Percentiles rank a stretch among this genome's conserved stretches.
These are phyloP conservation scores for Sardina pilchardus DNA, from an alignment of 2,113 vertebrate species.

Conservation along the genomic window DNA sequence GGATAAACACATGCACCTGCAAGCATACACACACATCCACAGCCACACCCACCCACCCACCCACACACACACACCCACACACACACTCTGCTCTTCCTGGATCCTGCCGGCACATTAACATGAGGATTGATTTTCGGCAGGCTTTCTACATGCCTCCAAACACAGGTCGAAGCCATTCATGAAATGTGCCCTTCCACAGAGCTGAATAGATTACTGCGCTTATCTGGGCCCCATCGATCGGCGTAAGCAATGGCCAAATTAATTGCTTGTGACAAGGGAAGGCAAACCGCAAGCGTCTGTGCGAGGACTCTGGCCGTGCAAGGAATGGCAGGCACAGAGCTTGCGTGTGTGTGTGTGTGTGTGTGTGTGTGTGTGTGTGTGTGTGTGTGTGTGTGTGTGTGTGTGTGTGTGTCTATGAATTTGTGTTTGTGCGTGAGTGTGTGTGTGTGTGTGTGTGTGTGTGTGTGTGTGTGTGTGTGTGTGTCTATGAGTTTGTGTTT, in stretches of 20 bases:
- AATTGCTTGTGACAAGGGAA: constrained; percentile 73
- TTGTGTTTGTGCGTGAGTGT: constrained; percentile 13
- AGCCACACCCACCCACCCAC: background rate
- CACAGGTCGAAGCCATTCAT: constrained; percentile 56
- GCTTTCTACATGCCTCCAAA: constrained; percentile 43
- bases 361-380: background rate
- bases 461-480: background rate
- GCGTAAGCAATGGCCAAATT: constrained; percentile 70
- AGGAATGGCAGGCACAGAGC: constrained; percentile 13
- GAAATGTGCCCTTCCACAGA: constrained; percentile 63
- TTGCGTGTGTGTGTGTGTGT: constrained; percentile 21
- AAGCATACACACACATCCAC: background rate
- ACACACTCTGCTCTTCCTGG: constrained; percentile 34
- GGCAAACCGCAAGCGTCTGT: constrained; percentile 50
- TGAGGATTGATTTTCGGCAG: constrained; percentile 48
- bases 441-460: background rate
- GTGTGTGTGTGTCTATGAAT: constrained; percentile 6
- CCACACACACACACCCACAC: background rate
- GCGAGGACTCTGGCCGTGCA: constrained; percentile 38
- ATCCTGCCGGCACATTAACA: constrained; percentile 52
- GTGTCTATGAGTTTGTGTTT: background rate
- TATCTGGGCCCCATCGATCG: constrained; percentile 70
- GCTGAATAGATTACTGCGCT: constrained; percentile 71
- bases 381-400: background rate
- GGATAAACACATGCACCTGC: background rate